These are phyloP conservation scores for Rhynchomys soricoides DNA, from an alignment of 2,113 vertebrate genomes.

Conservation along the genomic window DNA sequence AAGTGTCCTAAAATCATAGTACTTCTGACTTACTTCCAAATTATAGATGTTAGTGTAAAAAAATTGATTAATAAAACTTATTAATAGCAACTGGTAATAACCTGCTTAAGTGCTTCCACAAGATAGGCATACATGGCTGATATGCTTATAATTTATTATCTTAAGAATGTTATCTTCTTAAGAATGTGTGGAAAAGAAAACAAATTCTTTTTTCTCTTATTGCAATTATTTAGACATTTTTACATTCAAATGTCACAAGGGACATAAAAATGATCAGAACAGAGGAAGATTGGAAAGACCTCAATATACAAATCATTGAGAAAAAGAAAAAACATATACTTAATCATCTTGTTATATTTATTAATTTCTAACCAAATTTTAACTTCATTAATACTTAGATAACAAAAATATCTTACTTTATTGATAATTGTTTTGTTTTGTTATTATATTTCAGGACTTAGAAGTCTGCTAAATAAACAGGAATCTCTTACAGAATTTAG, in stretches of 20 bases:
- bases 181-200: slow-evolving; percentile 1
- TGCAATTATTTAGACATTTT: slow-evolving; percentile 4
- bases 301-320: slow-evolving; percentile 10
- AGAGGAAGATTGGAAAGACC: neutral
- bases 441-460: slow-evolving; percentile 87
- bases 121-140: slow-evolving; percentile 4
- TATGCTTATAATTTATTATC: slow-evolving; percentile 48
- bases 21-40: slow-evolving; percentile 9
- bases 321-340: slow-evolving; percentile 50
- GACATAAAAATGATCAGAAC: slow-evolving; percentile 21
- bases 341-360: slow-evolving; percentile 4
- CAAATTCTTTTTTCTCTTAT: neutral
- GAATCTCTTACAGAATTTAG: slow-evolving; percentile 94
- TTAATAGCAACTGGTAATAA: slow-evolving; percentile 52
- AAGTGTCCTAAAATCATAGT: neutral
- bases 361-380: slow-evolving; percentile 19
- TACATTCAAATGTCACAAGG: neutral
- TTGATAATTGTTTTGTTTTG: slow-evolving; percentile 53
- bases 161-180: neutral
- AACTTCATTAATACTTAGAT: slow-evolving; percentile 57
- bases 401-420: slow-evolving; percentile 28
- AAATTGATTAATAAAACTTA: slow-evolving; percentile 49
- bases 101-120: slow-evolving; percentile 38
- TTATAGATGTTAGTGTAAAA: neutral
- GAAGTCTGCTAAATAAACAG: slow-evolving; percentile 90